Base-by-base conservation (phyloP, 2,797 vertebrate genomes). In the Periophthalmus magnuspinnatus region DNA sequence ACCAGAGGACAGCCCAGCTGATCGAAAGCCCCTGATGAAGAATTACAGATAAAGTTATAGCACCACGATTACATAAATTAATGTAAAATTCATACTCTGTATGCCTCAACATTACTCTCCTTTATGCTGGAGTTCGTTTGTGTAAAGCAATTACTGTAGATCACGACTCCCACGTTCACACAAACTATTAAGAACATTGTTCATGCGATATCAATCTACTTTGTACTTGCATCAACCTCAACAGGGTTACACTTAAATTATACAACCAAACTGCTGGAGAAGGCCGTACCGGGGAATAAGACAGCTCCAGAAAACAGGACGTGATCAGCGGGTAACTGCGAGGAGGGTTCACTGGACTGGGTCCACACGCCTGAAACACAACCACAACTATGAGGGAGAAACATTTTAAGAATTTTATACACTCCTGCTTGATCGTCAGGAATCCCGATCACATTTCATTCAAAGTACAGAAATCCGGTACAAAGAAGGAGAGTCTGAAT, bases 1-100 rank as follows among this genome's bases (percentile, higher is more conserved):
- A 94, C 61, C 81, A 95, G 57, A 33, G 90, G 91, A 77, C 83
- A 92, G 16, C 93, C 93, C 33, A 92, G 88, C 47, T 89, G 93
- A 76, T 95, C 93, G 47, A 93, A 94, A 6, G 85, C 81, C 84
- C 93, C 94, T 95, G 84, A 0, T 11, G 2, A 8, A 48, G 10
- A 21, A 55, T 14, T 45, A 45, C 11, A 45, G 41, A 45, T 45
- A 45, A 14, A 10, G 41, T 45, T 45, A 14, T 4, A 41, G 11
- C 38, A 41, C 4, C 38, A 41, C 13, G 41, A 45, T 45, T 14
- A 45, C 41, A 14, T 6, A 45, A 14, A 45, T 45, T 14, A 11
- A 14, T 6, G 0, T 45, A 52, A 17, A 54, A 4, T 54, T 11
- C 10, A 11, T 54, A 22, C 16, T 13, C 9, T 54, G 52, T 54